Base-by-base conservation (phyloP, 1,140 invertebrate species). In the Acromyrmex echinatior region DNA sequence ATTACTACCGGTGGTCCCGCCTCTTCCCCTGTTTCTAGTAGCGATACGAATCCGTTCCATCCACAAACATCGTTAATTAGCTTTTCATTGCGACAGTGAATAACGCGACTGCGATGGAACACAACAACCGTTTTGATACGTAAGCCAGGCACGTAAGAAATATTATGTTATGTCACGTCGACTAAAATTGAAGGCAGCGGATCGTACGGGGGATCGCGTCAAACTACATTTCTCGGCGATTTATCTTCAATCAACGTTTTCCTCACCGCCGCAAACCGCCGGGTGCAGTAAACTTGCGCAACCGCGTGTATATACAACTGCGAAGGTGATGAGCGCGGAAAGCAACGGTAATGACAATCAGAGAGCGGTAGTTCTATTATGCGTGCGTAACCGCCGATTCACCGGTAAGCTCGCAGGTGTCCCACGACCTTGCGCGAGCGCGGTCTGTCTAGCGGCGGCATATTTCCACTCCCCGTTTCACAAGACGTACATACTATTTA, bases 371-470 rank as follows among this genome's bases (percentile, higher is more conserved):
- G 88, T 91, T 80, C 89, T 90, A 91, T 92, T 93, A 92, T 90
- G 86, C 91, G 91, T 80, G 90, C 71, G 86, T 90, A 92, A 88
- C 87, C 91, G 89, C 78, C 87, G 87, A 88, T 91, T 87, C 71
- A 81, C 76, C 60, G 82, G 79, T 81, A 68, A 76, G 81, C 92
- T 87, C 87, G 81, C 89, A 87, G 88, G 85, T 91, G 92, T 94
- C 91, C 85, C 93, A 93, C 92, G 94, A 95, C 94, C 94, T 94
- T 95, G 94, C 92, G 65, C 87, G 92, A 91, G 87, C 87, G 88
- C 88, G 77, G 77, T 87, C 82, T 73, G 35, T 76, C 49, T 58
- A 53, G 39, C 76, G 58, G 58, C 87, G 77, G 68, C 58, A 73
- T n/a, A 73, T 81, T 70, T 56, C 80, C 68, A 66, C 58, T 80